Evolutionary conservation across 2,113 vertebrate species (phyloP), one percentile per base, ranked within the genome.

Genomic region (Passer montanus): DNA sequence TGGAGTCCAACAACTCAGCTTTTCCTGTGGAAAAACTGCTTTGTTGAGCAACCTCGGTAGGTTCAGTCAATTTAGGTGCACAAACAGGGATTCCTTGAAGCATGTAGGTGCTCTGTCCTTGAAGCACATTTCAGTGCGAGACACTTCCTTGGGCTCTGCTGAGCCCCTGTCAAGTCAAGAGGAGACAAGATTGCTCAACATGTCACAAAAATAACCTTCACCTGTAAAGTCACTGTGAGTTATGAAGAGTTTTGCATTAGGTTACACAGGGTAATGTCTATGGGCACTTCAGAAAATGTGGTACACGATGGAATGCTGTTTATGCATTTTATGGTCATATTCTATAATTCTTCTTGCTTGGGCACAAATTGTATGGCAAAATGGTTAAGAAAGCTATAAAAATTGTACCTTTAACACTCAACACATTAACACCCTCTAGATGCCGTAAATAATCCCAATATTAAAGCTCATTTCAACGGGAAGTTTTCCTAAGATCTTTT

Each of bases 151-250:
- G 4, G 55, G 64, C 79, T 93, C 62, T 3, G 4, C 41, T 28
- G 55, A 93, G 56, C 30, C 44, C 19, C 26, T 66, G 52, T 86
- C 83, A 87, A 35, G 26, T 11, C 33, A 43, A 91, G 63, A 74
- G 52, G 35, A 81, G 35, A 47, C 35, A 72, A 78, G 39, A 24
- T 8, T 87, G 77, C 66, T 84, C 68, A 84, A 91, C 17, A 2
- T 53, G 87, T 75, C 93, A 95, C 63, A 94, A 83, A 92, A 93
- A 94, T 86, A 88, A 85, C 37, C 76, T 67, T 89, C 39, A 89
- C 68, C 90, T 93, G 28, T 24, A 84, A 85, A 76, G 52, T 67
- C 85, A 63, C 46, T 28, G 6, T 0, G 12, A 78, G 22, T 6
- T 86, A 30, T 0, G 20, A 83, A 55, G 72, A 59, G 44, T 27